Percentiles rank a stretch among this genome's conserved stretches.
phyloP scores from a whole-genome alignment of 2,113 vertebrate genomes.

The Nibea coibor region DNA sequence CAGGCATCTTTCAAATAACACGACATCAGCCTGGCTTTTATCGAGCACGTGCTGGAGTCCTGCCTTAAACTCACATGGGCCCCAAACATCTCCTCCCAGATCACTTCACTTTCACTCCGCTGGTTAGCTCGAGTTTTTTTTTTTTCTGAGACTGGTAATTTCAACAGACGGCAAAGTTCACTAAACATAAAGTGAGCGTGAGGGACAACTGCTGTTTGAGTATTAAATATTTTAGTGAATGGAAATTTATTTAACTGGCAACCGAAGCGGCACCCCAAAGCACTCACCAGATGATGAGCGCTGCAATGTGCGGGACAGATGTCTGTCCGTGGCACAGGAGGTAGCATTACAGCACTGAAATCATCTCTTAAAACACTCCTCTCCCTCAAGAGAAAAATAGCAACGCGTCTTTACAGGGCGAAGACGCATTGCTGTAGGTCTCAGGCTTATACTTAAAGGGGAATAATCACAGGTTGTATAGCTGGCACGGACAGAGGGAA shows the following conservation, averaged over 20 bases:
- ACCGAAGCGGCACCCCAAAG: slow-evolving; percentile 23
- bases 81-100: slow-evolving; percentile 1
- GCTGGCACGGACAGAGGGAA: slow-evolving; percentile 48
- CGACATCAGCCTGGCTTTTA: background rate
- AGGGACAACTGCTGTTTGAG: background rate
- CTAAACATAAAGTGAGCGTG: slow-evolving; percentile 8
- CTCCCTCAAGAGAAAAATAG: slow-evolving; percentile 59
- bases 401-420: slow-evolving; percentile 49
- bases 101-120: background rate
- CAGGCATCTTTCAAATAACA: slow-evolving; percentile 44
- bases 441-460: slow-evolving; percentile 49
- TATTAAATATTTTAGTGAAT: slow-evolving; percentile 29
- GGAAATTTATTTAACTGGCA: slow-evolving; percentile 55
- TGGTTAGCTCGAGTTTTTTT: background rate
- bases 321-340: slow-evolving; percentile 69
- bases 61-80: background rate
- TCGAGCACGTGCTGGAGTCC: slow-evolving; percentile 11
- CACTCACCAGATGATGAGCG: slow-evolving; percentile 59
- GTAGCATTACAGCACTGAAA: slow-evolving; percentile 46
- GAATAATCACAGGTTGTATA: slow-evolving; percentile 69
- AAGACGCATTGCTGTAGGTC: slow-evolving; percentile 60
- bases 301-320: slow-evolving; percentile 86
- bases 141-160: background rate
- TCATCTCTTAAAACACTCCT: slow-evolving; percentile 54
- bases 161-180: slow-evolving; percentile 5